phyloP scores from a whole-genome alignment of 2,113 vertebrate species.

The Microtus oregoni region DNA sequence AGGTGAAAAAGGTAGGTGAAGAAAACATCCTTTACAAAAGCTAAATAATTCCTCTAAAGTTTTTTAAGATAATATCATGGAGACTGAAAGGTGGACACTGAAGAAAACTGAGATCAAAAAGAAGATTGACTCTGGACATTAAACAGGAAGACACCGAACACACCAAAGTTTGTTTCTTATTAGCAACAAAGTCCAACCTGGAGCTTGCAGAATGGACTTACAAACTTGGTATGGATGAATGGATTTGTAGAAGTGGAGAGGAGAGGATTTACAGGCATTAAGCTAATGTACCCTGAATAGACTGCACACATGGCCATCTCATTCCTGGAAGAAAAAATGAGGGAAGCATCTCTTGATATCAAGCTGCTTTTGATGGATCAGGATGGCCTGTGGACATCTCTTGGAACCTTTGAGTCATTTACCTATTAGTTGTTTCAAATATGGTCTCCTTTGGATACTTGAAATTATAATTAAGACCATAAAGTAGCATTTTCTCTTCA shows the following conservation, averaged over 20 bases:
- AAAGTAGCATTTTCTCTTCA: not conserved
- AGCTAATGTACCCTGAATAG: too few relatives aligned
- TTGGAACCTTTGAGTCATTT: not conserved
- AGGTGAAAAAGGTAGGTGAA: not conserved
- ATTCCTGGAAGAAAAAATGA: too few relatives aligned
- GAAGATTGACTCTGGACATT: not conserved
- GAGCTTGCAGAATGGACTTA: too few relatives aligned
- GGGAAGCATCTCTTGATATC: not conserved
- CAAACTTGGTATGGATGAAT: too few relatives aligned
- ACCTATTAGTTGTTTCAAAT: not conserved
- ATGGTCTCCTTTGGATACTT: not conserved
- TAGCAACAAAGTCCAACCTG: not conserved
- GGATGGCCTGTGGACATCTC: not conserved
- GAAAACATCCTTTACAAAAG: not conserved
- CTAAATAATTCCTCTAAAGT: not conserved
- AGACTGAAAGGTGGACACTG: not conserved
- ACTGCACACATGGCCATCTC: too few relatives aligned
- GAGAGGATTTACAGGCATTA: too few relatives aligned
- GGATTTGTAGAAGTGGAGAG: too few relatives aligned
- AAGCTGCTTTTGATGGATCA: not conserved
- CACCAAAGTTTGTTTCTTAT: not conserved
- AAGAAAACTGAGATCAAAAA: not conserved
- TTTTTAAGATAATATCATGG: not conserved
- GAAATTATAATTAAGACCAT: not conserved
- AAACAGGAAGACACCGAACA: not conserved